Percentiles rank a stretch among this genome's conserved stretches.
These are phyloP conservation scores for Drosophila subobscura DNA, from an alignment of 1,140 invertebrate genomes.

Conservation along the genomic window DNA sequence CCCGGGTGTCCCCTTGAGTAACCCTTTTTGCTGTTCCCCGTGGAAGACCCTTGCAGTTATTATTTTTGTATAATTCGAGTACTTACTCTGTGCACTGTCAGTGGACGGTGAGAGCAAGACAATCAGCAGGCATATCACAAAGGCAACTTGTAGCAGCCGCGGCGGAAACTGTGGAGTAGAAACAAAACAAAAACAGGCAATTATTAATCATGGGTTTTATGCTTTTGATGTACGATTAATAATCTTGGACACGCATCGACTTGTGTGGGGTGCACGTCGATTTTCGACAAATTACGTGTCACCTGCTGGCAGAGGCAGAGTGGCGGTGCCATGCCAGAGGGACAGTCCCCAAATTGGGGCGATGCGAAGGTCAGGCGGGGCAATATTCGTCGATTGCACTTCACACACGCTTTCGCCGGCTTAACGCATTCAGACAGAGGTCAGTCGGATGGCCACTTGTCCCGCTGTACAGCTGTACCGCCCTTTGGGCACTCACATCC, in stretches of 20 bases:
- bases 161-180: slow-evolving; percentile 85
- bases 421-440: slow-evolving; percentile 15
- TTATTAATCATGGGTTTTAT: slow-evolving; percentile 52
- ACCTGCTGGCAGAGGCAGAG: slow-evolving; percentile 35
- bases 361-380: slow-evolving; percentile 25
- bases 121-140: slow-evolving; percentile 84
- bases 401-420: not conserved
- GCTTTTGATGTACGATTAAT: slow-evolving; percentile 58
- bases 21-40: slow-evolving; percentile 27
- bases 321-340: too few species aligned
- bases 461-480: too few species aligned
- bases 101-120: slow-evolving; percentile 85
- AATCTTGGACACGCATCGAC: slow-evolving; percentile 41
- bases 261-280: slow-evolving; percentile 65
- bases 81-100: slow-evolving; percentile 85
- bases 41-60: too few species aligned
- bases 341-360: slow-evolving; percentile 23
- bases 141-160: slow-evolving; percentile 85
- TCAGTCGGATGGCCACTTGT: slow-evolving; percentile 38
- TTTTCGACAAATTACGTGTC: slow-evolving; percentile 71
- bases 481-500: slow-evolving; percentile 28
- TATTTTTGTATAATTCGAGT: not conserved
- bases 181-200: slow-evolving; percentile 18
- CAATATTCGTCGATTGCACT: slow-evolving; percentile 9
- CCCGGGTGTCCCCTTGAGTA: slow-evolving; percentile 65